Base-by-base conservation (phyloP, 1,140 invertebrate genomes). In the Thaumatotibia leucotreta region DNA sequence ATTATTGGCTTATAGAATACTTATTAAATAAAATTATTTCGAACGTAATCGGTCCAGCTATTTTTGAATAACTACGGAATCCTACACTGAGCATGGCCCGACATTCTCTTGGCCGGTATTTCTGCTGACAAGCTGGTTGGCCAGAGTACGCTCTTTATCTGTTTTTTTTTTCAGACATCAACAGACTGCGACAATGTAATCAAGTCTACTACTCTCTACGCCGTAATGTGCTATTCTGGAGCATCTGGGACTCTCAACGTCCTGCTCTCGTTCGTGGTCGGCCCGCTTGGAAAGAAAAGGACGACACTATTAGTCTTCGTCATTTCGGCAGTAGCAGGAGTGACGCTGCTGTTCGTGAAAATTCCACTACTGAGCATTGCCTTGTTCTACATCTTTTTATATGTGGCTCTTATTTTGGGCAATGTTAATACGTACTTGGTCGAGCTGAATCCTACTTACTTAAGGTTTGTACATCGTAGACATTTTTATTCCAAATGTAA, bases 381-480 rank as follows among this genome's bases (percentile, higher is more conserved):
- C 0, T 35, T 88, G 8, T 88, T 86, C 71, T 88, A 72, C 65
- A 39, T 82, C 20, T 88, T 86, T 29, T 69, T 83, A 1, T 86
- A 83, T 54, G 81, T 86, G 2, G 73, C 78, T 0, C 64, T 83
- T 0, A 82, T 88, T 58, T 71, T 88, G 67, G 85, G 82, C 2
- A 83, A 79, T 33, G 72, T 81, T 5, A 86, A 88, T 22, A 84
- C 78, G 10, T 88, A 83, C 49, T 69, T 88, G 31, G 80, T 88
- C 8, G 85, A 88, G 14, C 50, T 86, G 3, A 86, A 84, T 66
- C 85, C 85, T 11, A 88, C 85, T 24, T 74, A 86, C 72, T 77
- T 88, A 58, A 83, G 85, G 85, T 88, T 39, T 68, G 70, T 73
- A 58, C 22, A 35, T 45, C 33, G 22, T n/a, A n/a, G n/a, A n/a